Evolutionary conservation across 2,797 vertebrate species (phyloP), one percentile per base, ranked within the genome.

Genomic region (Eleutherodactylus coqui): DNA sequence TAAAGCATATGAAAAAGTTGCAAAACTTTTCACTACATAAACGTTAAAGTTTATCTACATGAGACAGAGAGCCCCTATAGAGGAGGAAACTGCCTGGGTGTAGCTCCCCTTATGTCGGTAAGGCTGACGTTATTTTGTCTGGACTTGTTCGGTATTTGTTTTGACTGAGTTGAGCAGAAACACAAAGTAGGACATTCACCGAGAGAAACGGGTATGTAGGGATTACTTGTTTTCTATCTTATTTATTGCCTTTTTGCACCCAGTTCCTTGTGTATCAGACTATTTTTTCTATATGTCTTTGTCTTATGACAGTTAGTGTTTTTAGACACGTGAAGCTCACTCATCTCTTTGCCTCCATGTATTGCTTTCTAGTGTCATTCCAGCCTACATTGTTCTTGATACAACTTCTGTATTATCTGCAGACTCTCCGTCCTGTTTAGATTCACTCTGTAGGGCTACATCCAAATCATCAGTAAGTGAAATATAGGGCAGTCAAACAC

Each of bases 111-210:
- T 14, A 49, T 53, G 4, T 55, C 8, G 36, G 36, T 24, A 10
- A 27, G 75, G 29, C 45, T 55, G 45, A 38, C 75, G 29, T 73
- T 43, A 73, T 73, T 73, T 6, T 73, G 70, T 45, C 70, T 27
- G 24, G 41, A 73, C 70, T 45, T 43, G 70, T 45, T 27, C 16
- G 24, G 5, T 2, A 73, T 73, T 41, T 73, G 38, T 72, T 72
- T 10, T 72, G 38, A 70, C 67, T 43, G 16, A 43, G 38, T 45
- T 1, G 13, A 45, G n/a, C 24, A 73, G 41, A 27, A 45, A 73
- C 24, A 43, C 11, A 38, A 69, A 17, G 34, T 9, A 43, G 38
- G 45, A 27, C 24, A 73, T 3, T 16, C 13, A 45, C 41, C 6
- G 11, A 24, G 11, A 73, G 70, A 45, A 2, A 27, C 11, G 29